Evolutionary conservation across 2,113 vertebrate species (phyloP).

Genomic region (Festucalex cinctus): DNA sequence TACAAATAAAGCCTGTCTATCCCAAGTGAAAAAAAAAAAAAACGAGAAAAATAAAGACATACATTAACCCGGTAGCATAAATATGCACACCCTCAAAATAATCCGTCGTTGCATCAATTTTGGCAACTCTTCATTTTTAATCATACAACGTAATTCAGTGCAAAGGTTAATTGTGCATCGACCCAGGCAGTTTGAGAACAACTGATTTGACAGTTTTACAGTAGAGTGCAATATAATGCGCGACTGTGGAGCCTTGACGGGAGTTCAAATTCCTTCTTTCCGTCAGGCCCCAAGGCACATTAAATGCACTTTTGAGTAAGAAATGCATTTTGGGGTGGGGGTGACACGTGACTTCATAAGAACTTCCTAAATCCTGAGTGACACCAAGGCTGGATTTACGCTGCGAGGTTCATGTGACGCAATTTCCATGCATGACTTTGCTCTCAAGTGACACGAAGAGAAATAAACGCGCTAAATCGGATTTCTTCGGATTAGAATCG

Average conservation of each 20-base stretch:
- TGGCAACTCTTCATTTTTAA: too few species aligned
- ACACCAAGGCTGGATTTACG: conserved; percentile 5
- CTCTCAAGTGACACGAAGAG: neutral
- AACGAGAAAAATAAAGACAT: too few species aligned
- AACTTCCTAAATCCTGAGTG: conserved; percentile 6
- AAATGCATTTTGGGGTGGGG: neutral
- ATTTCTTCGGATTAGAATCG: neutral
- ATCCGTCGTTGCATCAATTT: too few species aligned
- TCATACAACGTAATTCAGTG: neutral
- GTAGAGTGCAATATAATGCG: neutral
- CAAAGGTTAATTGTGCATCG: neutral
- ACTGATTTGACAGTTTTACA: neutral
- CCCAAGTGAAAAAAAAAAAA: too few species aligned
- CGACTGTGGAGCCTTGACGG: neutral
- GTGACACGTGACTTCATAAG: neutral
- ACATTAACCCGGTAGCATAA: too few species aligned
- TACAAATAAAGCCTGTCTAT: too few species aligned
- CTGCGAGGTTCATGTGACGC: neutral
- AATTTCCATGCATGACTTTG: neutral
- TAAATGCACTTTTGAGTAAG: conserved; percentile 25
- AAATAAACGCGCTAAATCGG: neutral
- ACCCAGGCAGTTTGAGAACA: neutral
- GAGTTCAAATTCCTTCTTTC: conserved; percentile 33
- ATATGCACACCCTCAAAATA: too few species aligned
- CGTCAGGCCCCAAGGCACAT: conserved; percentile 61